Conservation (phyloP, 2,113 vertebrate genomes). For the Pseudopodoces humilis region DNA sequence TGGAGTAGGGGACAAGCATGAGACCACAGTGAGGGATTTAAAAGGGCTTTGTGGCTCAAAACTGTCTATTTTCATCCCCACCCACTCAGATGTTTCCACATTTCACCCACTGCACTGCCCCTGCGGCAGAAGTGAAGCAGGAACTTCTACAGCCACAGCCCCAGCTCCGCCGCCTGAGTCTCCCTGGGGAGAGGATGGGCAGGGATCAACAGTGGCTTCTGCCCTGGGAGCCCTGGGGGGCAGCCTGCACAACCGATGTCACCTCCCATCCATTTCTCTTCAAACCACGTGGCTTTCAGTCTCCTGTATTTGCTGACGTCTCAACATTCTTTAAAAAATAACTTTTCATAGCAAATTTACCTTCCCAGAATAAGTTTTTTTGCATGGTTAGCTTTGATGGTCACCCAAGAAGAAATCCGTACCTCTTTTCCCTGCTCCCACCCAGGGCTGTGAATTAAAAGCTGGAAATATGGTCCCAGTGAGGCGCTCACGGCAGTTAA, state of each 20-base stretch:
- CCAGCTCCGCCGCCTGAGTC: background rate
- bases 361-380: background rate
- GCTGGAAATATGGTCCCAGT: background rate
- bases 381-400: background rate
- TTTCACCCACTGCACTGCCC: background rate
- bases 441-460: background rate
- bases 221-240: fast-evolving
- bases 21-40: background rate
- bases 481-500: fast-evolving
- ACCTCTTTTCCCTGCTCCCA: background rate
- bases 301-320: background rate
- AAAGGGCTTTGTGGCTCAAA: background rate
- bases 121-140: background rate
- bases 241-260: background rate
- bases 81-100: background rate
- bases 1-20: background rate
- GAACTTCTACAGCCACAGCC: background rate
- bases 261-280: background rate
- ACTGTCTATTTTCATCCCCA: background rate
- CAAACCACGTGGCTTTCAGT: background rate
- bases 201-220: background rate
- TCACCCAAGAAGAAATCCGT: background rate
- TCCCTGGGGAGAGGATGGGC: background rate
- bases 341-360: background rate
- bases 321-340: background rate